Evolutionary conservation across 2,797 vertebrate species (phyloP).

Genomic region (Falco concolor): DNA sequence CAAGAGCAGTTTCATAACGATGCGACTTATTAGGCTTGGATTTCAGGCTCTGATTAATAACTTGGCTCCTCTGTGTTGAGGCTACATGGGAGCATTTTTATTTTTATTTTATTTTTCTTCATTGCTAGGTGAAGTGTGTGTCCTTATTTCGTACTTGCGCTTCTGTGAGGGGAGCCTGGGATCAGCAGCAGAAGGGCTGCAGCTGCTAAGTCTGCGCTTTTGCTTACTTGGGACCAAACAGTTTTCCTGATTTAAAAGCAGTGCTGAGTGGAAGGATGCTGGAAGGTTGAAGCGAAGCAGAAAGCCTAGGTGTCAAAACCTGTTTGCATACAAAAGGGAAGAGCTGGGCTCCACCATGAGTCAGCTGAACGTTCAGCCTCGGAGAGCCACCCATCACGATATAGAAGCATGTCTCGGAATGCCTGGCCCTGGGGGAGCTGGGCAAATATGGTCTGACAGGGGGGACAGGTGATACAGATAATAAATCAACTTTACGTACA

Average conservation of each 20-base stretch:
- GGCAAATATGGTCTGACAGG: fast-evolving
- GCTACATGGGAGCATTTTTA: neutral
- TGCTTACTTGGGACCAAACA: neutral
- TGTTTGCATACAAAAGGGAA: neutral
- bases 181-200: neutral
- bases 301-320: neutral
- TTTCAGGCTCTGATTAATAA: neutral
- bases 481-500: neutral
- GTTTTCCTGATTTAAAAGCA: neutral
- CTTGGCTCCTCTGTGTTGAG: neutral
- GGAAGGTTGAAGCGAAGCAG: neutral
- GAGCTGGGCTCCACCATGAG: neutral
- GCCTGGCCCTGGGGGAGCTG: neutral
- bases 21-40: neutral
- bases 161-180: neutral
- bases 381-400: fast-evolving
- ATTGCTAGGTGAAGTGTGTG: neutral
- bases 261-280: neutral
- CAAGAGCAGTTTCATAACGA: neutral
- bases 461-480: neutral
- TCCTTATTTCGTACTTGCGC: neutral
- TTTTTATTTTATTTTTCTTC: too few species aligned
- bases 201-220: neutral
- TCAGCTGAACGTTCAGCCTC: neutral
- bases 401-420: fast-evolving